Base-by-base conservation (phyloP, 2,113 vertebrate genomes). In the Proteles cristata region DNA sequence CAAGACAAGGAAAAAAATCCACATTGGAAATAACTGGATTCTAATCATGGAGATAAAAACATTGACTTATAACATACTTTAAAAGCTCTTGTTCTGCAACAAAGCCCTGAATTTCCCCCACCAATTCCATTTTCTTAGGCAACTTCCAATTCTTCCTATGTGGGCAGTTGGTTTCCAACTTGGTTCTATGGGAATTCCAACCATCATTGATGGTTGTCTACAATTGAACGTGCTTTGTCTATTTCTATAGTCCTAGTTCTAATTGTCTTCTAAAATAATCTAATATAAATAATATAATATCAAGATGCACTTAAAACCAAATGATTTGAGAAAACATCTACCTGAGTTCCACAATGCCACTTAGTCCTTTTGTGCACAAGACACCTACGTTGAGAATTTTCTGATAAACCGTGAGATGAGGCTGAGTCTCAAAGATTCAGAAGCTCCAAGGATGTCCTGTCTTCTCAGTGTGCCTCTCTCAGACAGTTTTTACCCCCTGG, bases 381-480 rank as follows among this genome's bases (percentile, higher is more conserved):
- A 39, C 5, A 26, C 4, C 9, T 15, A 26, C 43, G 7, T 66
- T 39, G 48, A 65, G 35, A 23, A 25, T 82, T 69, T 90, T 61
- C 77, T 39, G 35, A 53, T 11, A 45, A 65, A n/a, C 50, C 53
- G 9, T 43, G 39, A 65, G 35, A 28, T 35, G 23, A 61, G 45
- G 23, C 39, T 16, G 14, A 25, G 17, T 23, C 58, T 71, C 5
- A 7, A 50, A 23, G 26, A 55, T 88, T 71, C 11, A 7, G 4
- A 23, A 79, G 68, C 53, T 1, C 14, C 48, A 3, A 3, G 11
- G 26, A 3, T 25, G 7, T 3, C 1, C 17, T 53, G 53, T 63
- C 53, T 31, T 26, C 63, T 66, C 1, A 0, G 25, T 2, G 5
- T 0, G 2, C 2, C 21, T n/a, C 65, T 50, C 15, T 45, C 28